Conservation (phyloP, 1,140 invertebrate genomes). For the Phymorhynchus buccinoides region DNA sequence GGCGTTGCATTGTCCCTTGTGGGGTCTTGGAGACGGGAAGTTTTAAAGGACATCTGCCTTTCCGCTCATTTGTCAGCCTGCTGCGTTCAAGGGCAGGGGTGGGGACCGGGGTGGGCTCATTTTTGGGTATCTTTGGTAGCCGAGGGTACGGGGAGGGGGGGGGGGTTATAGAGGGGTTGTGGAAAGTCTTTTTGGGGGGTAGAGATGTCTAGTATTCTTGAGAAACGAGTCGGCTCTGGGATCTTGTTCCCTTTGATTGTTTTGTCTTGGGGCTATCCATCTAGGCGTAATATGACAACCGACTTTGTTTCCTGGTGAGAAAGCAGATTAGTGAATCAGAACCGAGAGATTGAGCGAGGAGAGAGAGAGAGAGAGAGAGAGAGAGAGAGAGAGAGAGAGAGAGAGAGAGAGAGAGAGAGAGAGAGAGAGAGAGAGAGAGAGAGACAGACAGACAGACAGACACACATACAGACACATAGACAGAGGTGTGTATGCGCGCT, state of each 20-base stretch:
- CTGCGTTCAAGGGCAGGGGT: not conserved
- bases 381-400: not conserved
- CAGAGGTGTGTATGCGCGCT: too few relatives aligned
- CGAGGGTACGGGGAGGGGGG: too few relatives aligned
- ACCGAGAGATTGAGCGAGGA: too few relatives aligned
- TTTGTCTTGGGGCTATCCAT: not conserved
- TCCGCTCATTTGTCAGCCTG: not conserved
- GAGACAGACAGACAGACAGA: too few relatives aligned
- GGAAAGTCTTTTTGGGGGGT: too few relatives aligned
- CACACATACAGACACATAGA: too few relatives aligned
- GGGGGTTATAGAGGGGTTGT: too few relatives aligned
- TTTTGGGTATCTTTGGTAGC: too few relatives aligned
- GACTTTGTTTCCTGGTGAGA: not conserved
- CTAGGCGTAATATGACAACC: conserved; percentile 6
- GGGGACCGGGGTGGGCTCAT: too few relatives aligned
- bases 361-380: not conserved
- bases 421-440: not conserved
- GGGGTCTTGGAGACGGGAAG: not conserved
- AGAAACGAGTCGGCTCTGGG: too few relatives aligned
- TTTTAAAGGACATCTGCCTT: conserved; percentile 7
- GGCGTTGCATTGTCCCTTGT: not conserved
- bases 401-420: not conserved
- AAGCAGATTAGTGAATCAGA: not conserved
- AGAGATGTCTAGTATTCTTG: too few relatives aligned
- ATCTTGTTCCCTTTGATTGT: not conserved